Evolutionary conservation across 2,113 vertebrate genomes (phyloP), one percentile per base, ranked within the genome.

Genomic region (Syrrhaptes paradoxus): DNA sequence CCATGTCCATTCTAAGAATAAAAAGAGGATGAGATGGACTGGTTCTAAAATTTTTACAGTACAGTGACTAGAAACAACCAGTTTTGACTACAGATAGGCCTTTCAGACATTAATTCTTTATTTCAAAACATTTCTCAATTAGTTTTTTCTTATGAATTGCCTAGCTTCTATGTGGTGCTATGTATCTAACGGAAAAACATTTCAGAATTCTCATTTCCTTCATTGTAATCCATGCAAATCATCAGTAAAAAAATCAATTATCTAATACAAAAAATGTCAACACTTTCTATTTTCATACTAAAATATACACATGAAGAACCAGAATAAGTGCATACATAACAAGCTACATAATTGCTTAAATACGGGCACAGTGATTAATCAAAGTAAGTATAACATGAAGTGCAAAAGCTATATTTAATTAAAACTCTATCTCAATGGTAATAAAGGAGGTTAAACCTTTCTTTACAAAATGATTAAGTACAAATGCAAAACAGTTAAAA

Each of bases 401-500:
- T 85, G 84, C 70, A 93, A 92, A 94, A 93, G 91, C 93, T 93
- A 92, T 78, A 92, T 95, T 95, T 97, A 97, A 97, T 96, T 97
- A 96, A 96, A 97, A 97, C 91, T 87, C 78, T 77, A 62, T 89
- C 93, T 93, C 87, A 95, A 5, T 70, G 66, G 94, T 89, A 97
- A 97, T 94, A 96, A 97, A 96, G 89, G 96, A 96, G 96, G 93
- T 94, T 96, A 96, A 97, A 94, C 85, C 95, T 96, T 96, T 97
- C 93, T 97, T 96, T 97, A 86, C 89, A 87, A 96, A 96, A 96
- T 94, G 87, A 96, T 94, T 97, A 97, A 97, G 93, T 92, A 94
- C 91, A 89, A 96, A 95, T 82, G 95, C 94, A 97, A 93, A 97
- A 94, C 84, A 91, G 84, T 92, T 82, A 91, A 91, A 89, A 82